Conservation (phyloP, 2,797 vertebrate species). For the Amphiprion clarkii region DNA sequence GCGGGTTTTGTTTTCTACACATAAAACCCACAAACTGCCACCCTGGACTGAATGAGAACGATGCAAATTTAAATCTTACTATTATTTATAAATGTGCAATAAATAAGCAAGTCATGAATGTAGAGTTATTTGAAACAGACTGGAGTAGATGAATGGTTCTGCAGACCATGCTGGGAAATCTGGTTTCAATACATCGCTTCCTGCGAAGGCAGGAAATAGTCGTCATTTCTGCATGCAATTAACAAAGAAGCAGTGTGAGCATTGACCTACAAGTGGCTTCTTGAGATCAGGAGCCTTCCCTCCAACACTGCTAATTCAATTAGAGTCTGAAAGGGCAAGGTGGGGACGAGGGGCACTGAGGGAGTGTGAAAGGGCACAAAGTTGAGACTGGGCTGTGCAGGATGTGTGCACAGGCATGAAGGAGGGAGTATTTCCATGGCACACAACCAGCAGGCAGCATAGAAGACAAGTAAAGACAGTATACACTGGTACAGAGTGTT, state of each 20-base stretch:
- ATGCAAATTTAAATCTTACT: slow-evolving; percentile 18
- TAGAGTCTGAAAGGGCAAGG: slow-evolving; percentile 56
- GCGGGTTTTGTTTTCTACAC: slow-evolving; percentile 31
- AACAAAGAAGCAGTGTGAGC: slow-evolving; percentile 82
- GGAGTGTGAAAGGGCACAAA: slow-evolving; percentile 59
- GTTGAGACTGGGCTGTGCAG: slow-evolving; percentile 41
- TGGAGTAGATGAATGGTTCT: slow-evolving; percentile 39
- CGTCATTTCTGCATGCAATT: slow-evolving; percentile 85
- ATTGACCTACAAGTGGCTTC: slow-evolving; percentile 63
- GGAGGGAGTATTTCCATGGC: slow-evolving; percentile 50
- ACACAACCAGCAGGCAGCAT: slow-evolving; percentile 42
- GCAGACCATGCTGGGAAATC: slow-evolving; percentile 77
- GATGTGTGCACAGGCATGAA: slow-evolving; percentile 47
- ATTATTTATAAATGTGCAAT: slow-evolving; percentile 3
- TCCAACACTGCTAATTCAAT: slow-evolving; percentile 71
- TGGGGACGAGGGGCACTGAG: slow-evolving; percentile 28
- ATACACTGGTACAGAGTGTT: slow-evolving; percentile 17
- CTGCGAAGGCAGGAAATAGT: slow-evolving; percentile 88
- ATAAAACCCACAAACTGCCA: slow-evolving; percentile 6
- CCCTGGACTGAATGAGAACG: neutral
- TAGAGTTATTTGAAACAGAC: slow-evolving; percentile 21
- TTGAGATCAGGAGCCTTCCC: slow-evolving; percentile 47
- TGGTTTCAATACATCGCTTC: slow-evolving; percentile 90
- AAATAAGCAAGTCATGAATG: slow-evolving; percentile 23
- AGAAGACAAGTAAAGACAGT: slow-evolving; percentile 48